These are phyloP conservation scores for Spialia ferax DNA, from an alignment of 2,888 invertebrate genomes.

Conservation along the genomic window DNA sequence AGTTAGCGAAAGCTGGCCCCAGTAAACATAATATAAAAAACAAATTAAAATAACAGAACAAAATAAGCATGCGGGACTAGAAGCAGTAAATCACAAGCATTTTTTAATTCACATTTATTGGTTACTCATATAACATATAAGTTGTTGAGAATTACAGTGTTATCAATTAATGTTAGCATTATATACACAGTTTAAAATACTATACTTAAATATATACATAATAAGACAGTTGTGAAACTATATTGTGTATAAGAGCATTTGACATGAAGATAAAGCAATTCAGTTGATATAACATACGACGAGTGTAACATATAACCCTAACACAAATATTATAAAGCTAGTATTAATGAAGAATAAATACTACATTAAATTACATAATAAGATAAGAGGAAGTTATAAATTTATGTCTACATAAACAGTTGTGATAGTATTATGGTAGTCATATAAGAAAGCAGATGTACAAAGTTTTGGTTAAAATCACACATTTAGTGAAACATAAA, in stretches of 20 bases:
- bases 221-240: conserved; percentile 32
- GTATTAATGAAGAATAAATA: conserved; percentile 1
- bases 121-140: conserved; percentile 71
- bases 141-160: conserved; percentile 67
- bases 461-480: conserved; percentile 20
- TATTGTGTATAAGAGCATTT: conserved; percentile 23
- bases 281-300: conserved; percentile 29
- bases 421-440: conserved; percentile 18
- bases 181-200: conserved; percentile 48
- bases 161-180: conserved; percentile 60
- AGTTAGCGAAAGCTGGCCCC: conserved; percentile 66
- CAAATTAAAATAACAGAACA: conserved; percentile 58
- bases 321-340: conserved; percentile 22
- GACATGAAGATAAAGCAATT: conserved; percentile 27
- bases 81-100: conserved; percentile 83
- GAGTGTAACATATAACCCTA: conserved; percentile 7
- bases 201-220: conserved; percentile 38
- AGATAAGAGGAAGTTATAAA: conserved; percentile 22
- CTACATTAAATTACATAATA: conserved; percentile 23
- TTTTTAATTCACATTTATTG: conserved; percentile 82
- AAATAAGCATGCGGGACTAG: conserved; percentile 81
- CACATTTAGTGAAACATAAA: not conserved
- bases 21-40: conserved; percentile 54
- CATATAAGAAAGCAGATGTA: conserved; percentile 28
- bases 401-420: conserved; percentile 11